Conservation (phyloP, 2,888 invertebrate species). For the Lepidocyrtoides sp. region DNA sequence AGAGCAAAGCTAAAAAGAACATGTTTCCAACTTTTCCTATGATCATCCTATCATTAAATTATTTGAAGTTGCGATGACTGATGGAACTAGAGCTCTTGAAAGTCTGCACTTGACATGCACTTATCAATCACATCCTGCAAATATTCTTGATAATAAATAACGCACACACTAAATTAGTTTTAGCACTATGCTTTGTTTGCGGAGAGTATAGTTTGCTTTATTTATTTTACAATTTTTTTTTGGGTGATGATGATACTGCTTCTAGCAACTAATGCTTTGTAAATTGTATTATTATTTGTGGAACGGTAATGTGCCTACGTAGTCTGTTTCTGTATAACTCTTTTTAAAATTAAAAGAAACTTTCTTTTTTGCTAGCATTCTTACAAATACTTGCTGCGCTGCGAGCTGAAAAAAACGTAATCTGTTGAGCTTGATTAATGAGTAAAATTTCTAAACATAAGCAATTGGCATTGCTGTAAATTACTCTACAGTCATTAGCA, state of each 20-base stretch:
- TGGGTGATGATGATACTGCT: background rate
- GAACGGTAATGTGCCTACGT: background rate
- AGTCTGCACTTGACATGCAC: no score
- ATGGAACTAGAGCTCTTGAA: background rate
- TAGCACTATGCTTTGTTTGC: no score
- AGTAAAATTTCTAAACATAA: constrained; percentile 10
- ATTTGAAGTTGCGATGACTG: no score
- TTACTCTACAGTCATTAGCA: constrained; percentile 95
- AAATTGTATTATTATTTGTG: no score
- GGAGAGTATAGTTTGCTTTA: background rate
- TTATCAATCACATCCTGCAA: no score
- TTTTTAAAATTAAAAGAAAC: background rate
- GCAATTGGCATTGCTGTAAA: constrained; percentile 71
- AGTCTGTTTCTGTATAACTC: background rate
- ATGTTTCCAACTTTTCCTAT: no score
- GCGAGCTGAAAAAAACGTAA: constrained; percentile 67
- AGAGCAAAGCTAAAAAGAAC: no score
- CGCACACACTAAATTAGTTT: background rate
- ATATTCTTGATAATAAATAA: background rate
- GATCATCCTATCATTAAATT: no score
- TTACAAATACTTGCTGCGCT: constrained; percentile 64
- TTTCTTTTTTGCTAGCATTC: background rate
- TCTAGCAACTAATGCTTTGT: constrained; percentile 12
- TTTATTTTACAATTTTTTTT: background rate
- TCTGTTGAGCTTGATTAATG: constrained; percentile 59